Evolutionary conservation across 2,113 vertebrate genomes (phyloP).

Genomic region (Rhinolophus sinicus): DNA sequence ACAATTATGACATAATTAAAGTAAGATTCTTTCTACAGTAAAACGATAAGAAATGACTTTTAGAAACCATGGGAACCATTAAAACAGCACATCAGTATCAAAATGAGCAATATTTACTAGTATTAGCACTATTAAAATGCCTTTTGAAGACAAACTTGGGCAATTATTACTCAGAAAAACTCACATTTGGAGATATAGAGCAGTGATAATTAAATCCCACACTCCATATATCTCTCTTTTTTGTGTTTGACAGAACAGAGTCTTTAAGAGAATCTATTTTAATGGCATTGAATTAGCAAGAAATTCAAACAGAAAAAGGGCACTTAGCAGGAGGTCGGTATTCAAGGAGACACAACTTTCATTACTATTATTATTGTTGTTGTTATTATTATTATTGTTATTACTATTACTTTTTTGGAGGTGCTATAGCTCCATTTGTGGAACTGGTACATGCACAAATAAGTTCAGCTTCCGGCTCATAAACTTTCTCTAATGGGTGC

Average conservation of each 20-base stretch:
- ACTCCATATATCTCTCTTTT: conserved; percentile 84
- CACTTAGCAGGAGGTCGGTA: conserved; percentile 84
- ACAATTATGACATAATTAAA: conserved; percentile 92
- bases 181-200: conserved; percentile 85
- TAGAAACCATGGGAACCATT: conserved; percentile 87
- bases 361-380: conserved; percentile 77
- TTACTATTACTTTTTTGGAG: conserved; percentile 71
- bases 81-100: conserved; percentile 87
- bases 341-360: conserved; percentile 78
- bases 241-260: conserved; percentile 85
- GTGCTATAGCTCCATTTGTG: conserved; percentile 65
- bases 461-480: conserved; percentile 71
- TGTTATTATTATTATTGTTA: conserved; percentile 76
- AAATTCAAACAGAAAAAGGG: conserved; percentile 84
- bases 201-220: conserved; percentile 88
- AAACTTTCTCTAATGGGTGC: conserved; percentile 72
- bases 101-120: conserved; percentile 91
- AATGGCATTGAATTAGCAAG: conserved; percentile 87
- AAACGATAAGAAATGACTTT: conserved; percentile 90
- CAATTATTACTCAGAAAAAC: conserved; percentile 87
- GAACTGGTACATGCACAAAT: conserved; percentile 22
- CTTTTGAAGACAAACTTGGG: conserved; percentile 90
- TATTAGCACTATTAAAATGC: conserved; percentile 88
- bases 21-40: conserved; percentile 89
- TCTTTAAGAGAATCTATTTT: conserved; percentile 88